Evolutionary conservation across 2,113 vertebrate genomes (phyloP).

Genomic region (Synchiropus splendidus): DNA sequence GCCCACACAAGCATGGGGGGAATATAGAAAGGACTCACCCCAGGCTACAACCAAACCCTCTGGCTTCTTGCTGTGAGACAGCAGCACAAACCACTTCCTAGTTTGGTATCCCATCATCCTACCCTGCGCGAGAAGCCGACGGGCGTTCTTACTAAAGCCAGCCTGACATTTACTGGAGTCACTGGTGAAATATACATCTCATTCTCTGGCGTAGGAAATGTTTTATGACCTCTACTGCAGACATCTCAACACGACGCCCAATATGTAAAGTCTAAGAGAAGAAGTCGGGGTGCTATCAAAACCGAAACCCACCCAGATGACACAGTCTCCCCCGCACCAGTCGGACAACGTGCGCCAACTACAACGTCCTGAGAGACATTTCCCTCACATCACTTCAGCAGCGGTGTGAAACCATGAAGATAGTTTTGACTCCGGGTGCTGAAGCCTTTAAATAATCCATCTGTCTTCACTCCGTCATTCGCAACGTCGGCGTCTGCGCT

Average conservation of each 20-base stretch:
- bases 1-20: too few species aligned
- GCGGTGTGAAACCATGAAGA: slow-evolving; percentile 19
- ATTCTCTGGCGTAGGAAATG: slow-evolving; percentile 19
- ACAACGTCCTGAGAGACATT: too few species aligned
- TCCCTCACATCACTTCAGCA: too few species aligned
- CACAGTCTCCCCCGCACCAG: not conserved
- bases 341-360: too few species aligned
- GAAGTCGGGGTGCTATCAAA: slow-evolving; percentile 21
- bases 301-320: slow-evolving; percentile 13
- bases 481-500: too few species aligned
- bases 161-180: slow-evolving; percentile 35
- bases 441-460: slow-evolving; percentile 31
- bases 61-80: too few species aligned
- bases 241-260: slow-evolving; percentile 21
- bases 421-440: slow-evolving; percentile 33
- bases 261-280: slow-evolving; percentile 39
- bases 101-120: too few species aligned
- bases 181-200: slow-evolving; percentile 29
- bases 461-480: slow-evolving; percentile 1
- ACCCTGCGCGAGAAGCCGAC: too few species aligned
- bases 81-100: too few species aligned
- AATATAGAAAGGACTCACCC: too few species aligned
- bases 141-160: slow-evolving; percentile 50
- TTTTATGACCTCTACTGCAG: slow-evolving; percentile 29
- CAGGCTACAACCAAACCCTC: too few species aligned